Evolutionary conservation across 2,113 vertebrate genomes (phyloP).

Genomic region (Coptodon bakossiorum): DNA sequence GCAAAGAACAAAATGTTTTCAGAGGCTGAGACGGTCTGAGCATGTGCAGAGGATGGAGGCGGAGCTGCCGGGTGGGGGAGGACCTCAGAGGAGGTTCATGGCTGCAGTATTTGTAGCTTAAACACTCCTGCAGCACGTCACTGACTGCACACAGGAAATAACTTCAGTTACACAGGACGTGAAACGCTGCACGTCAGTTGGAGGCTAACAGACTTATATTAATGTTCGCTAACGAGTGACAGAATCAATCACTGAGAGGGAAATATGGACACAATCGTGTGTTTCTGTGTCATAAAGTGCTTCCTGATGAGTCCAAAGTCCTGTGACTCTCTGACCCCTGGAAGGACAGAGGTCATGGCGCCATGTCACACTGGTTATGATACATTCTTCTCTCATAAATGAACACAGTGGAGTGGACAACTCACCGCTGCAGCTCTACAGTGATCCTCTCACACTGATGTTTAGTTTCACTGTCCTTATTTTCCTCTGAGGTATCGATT

Average conservation of each 20-base stretch:
- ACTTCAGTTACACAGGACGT: background rate
- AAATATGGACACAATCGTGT: fast-evolving
- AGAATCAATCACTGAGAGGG: background rate
- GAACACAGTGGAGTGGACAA: background rate
- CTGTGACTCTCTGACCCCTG: background rate
- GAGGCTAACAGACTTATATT: fast-evolving
- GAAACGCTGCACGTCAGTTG: fast-evolving
- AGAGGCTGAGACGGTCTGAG: background rate
- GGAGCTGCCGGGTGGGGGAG: background rate
- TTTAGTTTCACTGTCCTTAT: background rate
- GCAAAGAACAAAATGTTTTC: background rate
- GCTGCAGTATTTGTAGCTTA: fast-evolving
- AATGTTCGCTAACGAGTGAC: background rate
- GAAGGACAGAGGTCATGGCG: background rate
- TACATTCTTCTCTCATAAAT: fast-evolving
- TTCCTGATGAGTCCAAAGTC: fast-evolving
- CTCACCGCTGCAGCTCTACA: fast-evolving
- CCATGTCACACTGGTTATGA: background rate
- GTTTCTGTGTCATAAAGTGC: background rate
- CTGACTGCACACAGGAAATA: background rate
- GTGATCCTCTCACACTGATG: background rate
- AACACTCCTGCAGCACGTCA: fast-evolving
- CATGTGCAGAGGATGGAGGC: background rate
- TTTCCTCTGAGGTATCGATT: background rate
- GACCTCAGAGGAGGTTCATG: background rate